Evolutionary conservation across 2,888 invertebrate genomes (phyloP), one percentile per base, ranked within the genome.

Genomic region (Antitype chi): DNA sequence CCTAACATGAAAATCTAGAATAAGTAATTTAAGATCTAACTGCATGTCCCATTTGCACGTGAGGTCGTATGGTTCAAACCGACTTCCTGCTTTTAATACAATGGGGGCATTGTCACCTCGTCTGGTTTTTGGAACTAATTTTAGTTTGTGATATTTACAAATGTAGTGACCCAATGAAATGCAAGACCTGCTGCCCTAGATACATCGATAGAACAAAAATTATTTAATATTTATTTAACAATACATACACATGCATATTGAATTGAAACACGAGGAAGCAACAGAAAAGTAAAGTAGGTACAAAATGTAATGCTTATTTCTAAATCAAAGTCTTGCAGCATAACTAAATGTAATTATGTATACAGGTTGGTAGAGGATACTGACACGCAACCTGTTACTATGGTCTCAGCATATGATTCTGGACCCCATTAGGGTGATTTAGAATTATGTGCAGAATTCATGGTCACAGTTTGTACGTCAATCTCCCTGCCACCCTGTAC

Each of bases 31-130:
- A 70, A 71, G 62, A 68, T 52, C 28, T 25, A 25, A 25, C 60
- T 47, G 64, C 11, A n/a, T 47, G 74, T 53, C 47, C 49, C 49
- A 77, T 76, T 80, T 82, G 55, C 59, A 55, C 73, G 63, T 88
- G 79, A 90, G 89, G 90, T 91, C 87, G 71, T 59, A 73, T 78
- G 85, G 90, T 90, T 90, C 86, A 88, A 88, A 85, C 82, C 70
- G 70, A 86, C 88, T 90, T 90, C 87, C 89, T 86, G 88, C 70
- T 80, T 87, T 86, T 67, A 75, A 88, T 90, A 91, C 92, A 91
- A 92, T 90, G 89, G 81, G 82, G 77, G 82, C 86, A 91, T 92
- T 92, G 90, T 92, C 79, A 85, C 60, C 80, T 76, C 47, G 84
- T 80, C 73, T 82, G 85, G 80, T 86, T 90, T 88, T 87, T 67